These are phyloP conservation scores for Lasaia peninsularis DNA, from an alignment of 1,140 invertebrate genomes.

Conservation along the genomic window DNA sequence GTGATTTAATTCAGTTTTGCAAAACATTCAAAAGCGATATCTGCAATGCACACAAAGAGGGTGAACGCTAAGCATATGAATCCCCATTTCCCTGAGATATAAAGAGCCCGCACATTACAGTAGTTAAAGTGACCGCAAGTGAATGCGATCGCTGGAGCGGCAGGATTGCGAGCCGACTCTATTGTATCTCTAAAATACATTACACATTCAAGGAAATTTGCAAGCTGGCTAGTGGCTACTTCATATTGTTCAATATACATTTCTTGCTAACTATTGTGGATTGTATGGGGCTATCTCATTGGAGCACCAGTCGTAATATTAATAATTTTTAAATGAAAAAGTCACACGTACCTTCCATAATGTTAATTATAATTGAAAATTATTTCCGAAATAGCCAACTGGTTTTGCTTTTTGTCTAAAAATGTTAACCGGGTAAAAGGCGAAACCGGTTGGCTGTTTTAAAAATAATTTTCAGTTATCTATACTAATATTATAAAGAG, in stretches of 20 bases:
- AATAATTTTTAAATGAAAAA: too few relatives aligned
- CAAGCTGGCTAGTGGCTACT: constrained; percentile 5
- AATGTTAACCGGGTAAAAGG: too few relatives aligned
- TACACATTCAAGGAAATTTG: constrained; percentile 26
- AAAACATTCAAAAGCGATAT: constrained; percentile 1
- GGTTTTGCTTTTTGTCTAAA: too few relatives aligned
- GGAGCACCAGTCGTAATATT: too few relatives aligned
- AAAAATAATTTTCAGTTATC: too few relatives aligned
- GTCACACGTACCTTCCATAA: too few relatives aligned
- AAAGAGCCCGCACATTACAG: constrained; percentile 53
- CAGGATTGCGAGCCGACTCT: constrained; percentile 36
- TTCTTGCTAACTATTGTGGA: background rate
- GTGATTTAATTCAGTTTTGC: background rate
- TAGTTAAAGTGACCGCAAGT: constrained; percentile 51
- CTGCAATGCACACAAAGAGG: constrained; percentile 31
- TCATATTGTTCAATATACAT: background rate
- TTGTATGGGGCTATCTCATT: too few relatives aligned
- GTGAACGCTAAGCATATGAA: constrained; percentile 15
- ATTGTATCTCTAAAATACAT: constrained; percentile 41
- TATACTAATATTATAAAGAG: too few relatives aligned
- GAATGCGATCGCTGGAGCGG: constrained; percentile 45
- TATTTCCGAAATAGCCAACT: too few relatives aligned
- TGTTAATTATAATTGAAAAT: too few relatives aligned
- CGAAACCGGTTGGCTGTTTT: too few relatives aligned
- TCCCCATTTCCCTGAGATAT: constrained; percentile 28